phyloP scores from a whole-genome alignment of 2,888 invertebrate genomes.

The Nysson spinosus region DNA sequence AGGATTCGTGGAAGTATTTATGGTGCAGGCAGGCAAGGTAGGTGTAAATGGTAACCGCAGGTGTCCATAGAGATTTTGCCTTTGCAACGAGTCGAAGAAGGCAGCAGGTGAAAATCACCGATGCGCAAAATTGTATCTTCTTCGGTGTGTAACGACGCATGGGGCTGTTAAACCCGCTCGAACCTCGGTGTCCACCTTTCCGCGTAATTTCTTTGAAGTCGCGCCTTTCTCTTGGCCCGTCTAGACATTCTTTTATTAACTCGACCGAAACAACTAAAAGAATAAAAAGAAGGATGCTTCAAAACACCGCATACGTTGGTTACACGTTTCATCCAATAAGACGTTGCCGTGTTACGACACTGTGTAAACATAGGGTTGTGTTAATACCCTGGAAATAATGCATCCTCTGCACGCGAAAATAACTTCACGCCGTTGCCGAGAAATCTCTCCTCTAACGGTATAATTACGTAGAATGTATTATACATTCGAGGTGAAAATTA shows the following conservation, averaged over 20 bases:
- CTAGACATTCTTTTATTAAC: conserved; percentile 19
- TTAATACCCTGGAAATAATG: too few relatives aligned
- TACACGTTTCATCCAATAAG: not conserved
- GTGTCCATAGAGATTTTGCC: conserved; percentile 26
- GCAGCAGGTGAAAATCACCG: conserved; percentile 61
- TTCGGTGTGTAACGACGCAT: conserved; percentile 48
- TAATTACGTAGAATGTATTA: too few relatives aligned
- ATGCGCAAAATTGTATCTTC: conserved; percentile 66
- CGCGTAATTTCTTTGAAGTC: conserved; percentile 45
- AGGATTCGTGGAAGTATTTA: not conserved
- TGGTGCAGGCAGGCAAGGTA: too few relatives aligned
- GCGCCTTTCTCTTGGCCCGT: conserved; percentile 21
- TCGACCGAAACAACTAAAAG: conserved; percentile 1
- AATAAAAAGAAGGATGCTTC: not conserved
- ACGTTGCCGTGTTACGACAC: too few relatives aligned
- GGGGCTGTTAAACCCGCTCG: conserved; percentile 47
- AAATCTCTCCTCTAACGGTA: too few relatives aligned
- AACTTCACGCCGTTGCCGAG: too few relatives aligned
- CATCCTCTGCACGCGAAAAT: too few relatives aligned
- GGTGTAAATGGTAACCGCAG: conserved; percentile 23
- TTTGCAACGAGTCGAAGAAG: conserved; percentile 26
- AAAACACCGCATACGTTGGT: not conserved
- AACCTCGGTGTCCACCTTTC: conserved; percentile 26
- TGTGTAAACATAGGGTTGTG: too few relatives aligned
- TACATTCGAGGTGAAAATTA: too few relatives aligned